These are phyloP conservation scores for Gephyroberyx darwinii DNA, from an alignment of 2,797 vertebrate species.

Conservation along the genomic window DNA sequence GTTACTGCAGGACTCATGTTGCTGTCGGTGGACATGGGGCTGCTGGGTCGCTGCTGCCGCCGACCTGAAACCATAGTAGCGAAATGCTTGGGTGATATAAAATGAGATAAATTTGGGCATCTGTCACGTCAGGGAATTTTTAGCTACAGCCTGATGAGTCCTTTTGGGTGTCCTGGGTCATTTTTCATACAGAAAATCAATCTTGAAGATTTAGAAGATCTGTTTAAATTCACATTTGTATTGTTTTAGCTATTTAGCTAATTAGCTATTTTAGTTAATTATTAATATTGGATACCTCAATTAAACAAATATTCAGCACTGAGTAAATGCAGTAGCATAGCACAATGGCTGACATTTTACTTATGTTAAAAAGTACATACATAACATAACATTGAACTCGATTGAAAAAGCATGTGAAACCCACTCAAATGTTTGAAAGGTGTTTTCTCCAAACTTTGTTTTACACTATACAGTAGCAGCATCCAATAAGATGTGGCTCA, in stretches of 20 bases:
- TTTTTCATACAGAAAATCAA: background rate
- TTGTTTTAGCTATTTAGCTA: background rate
- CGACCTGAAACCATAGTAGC: constrained; percentile 78
- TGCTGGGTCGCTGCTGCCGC: constrained; percentile 88
- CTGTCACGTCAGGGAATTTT: background rate
- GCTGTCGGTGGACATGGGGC: constrained; percentile 94
- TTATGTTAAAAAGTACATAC: too few relatives aligned
- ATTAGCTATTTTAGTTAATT: background rate
- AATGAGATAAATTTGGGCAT: background rate
- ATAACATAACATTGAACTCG: too few relatives aligned
- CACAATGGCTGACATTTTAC: background rate
- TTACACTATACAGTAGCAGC: background rate
- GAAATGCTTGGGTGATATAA: background rate
- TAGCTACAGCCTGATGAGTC: background rate
- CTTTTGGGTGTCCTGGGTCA: background rate
- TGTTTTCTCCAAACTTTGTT: background rate
- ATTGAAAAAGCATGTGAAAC: background rate
- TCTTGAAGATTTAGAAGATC: background rate
- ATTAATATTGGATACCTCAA: background rate
- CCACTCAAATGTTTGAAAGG: background rate
- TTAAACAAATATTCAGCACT: background rate
- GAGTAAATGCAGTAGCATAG: background rate
- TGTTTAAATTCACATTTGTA: background rate
- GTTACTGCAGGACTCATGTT: constrained; percentile 93
- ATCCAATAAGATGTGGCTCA: too few relatives aligned